Base-by-base conservation (phyloP, 2,888 invertebrate genomes). In the Phengaris alcon region DNA sequence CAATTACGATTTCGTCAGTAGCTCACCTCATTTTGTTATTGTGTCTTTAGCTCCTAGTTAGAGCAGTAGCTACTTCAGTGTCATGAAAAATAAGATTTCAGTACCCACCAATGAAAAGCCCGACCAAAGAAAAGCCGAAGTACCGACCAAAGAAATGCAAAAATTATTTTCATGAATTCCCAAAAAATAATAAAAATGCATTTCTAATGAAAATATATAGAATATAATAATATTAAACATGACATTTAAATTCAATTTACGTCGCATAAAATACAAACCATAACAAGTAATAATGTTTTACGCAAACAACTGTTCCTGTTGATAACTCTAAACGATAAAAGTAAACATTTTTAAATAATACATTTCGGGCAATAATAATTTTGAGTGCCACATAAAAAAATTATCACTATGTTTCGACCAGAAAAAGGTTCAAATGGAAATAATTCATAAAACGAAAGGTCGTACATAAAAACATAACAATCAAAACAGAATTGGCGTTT, bases 401-500 rank as follows among this genome's bases (percentile, higher is more conserved):
- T 72, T 72, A 72, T 72, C 54, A 54, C 51, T 35, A 10, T 72
- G 72, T 72, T 72, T 70, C 73, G 73, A 54, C 54, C 72, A 72
- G 51, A 72, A 72, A 70, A 72, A 72, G 54, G 72, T 72, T 72
- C 54, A 72, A 72, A 72, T 72, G 54, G 72, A 72, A 54, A 72
- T 72, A 75, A 76, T 76, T 78, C 76, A 77, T 78, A 76, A 75
- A 77, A 78, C 76, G 77, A 76, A 79, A 79, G 72, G 75, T 76
- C 74, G 76, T 74, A 77, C 68, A 77, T 77, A 75, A 77, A 78
- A 76, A 75, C 79, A 76, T 77, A 77, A 79, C 79, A 79, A 81
- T 81, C 80, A 80, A 79, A 80, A 79, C 77, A 76, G 78, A 77
- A 80, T 79, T 82, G 82, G 82, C 82, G 78, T 77, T 77, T 78